Base-by-base conservation (phyloP, 2,888 invertebrate species). In the Drosophila seclusa region DNA sequence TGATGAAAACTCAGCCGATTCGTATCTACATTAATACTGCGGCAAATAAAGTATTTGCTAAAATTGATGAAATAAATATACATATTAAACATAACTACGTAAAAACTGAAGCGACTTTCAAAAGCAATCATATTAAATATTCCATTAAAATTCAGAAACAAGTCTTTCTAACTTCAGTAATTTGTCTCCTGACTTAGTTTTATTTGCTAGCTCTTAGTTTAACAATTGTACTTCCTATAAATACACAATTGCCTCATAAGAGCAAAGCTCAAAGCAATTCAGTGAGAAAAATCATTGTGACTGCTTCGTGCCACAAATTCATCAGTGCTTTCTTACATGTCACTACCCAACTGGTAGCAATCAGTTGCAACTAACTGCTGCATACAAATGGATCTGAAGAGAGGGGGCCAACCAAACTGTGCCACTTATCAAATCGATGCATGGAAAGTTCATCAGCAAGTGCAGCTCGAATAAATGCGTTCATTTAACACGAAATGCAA, bases 401-500 rank as follows among this genome's bases (percentile, higher is more conserved):
- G 27, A 50, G 45, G 8, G 54, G 32, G 45, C 10, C 49, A 27
- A 52, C 36, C 61, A 70, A 75, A 61, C 63, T 58, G 71, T 59
- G 68, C 58, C 88, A 87, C 90, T 87, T 87, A 83, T 87, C 89
- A 90, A 83, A 84, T 75, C 86, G 76, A 80, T 78, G 87, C 72
- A 61, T 48, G 65, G 27, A 50, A 63, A 55, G 52, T 61, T 60
- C 71, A 74, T 48, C 50, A 49, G 58, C 32, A 29, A 32, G 48
- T 59, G 73, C 50, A 63, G 64, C 63, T 73, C 62, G 63, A 86
- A 86, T 86, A 83, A 87, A 87, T 87, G 89, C 90, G 89, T 86
- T 83, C 87, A 87, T 88, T 90, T 90, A 88, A 87, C 87, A 90
- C 82, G 84, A 76, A 90, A 90, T 82, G 87, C 82, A 80, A 72